Evolutionary conservation across 2,888 invertebrate genomes (phyloP).

Genomic region (Dione juno): DNA sequence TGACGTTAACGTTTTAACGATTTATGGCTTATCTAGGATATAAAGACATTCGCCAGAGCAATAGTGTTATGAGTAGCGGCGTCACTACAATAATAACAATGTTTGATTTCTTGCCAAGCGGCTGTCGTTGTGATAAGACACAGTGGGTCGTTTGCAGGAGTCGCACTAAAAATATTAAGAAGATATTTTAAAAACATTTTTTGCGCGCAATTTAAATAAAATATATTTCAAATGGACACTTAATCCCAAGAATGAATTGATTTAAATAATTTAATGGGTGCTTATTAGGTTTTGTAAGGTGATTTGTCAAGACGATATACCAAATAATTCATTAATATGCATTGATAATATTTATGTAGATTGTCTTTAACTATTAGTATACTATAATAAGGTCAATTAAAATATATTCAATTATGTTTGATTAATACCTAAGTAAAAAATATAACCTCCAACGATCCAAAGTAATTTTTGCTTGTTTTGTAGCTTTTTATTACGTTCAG

Average conservation of each 20-base stretch:
- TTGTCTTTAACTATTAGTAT: not conserved
- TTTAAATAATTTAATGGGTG: not conserved
- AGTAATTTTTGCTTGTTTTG: constrained; percentile 79
- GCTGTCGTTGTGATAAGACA: constrained; percentile 59
- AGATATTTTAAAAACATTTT: constrained; percentile 28
- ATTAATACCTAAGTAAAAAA: constrained; percentile 28
- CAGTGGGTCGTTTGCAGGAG: constrained; percentile 61
- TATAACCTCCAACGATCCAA: constrained; percentile 22
- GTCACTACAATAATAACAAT: constrained; percentile 77
- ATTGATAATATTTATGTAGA: not conserved
- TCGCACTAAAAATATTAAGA: constrained; percentile 61
- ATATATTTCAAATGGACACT: not conserved
- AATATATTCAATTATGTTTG: constrained; percentile 7
- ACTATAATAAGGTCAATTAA: not conserved
- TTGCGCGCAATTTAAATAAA: constrained; percentile 17
- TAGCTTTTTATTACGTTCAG: constrained; percentile 75
- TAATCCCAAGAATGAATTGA: constrained; percentile 5
- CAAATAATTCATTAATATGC: not conserved
- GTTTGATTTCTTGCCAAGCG: constrained; percentile 74
- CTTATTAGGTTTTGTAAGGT: not conserved
- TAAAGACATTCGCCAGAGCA: constrained; percentile 69
- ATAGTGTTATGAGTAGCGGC: constrained; percentile 75
- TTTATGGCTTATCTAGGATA: constrained; percentile 68
- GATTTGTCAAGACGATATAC: not conserved
- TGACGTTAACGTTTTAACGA: constrained; percentile 68